A percentile compares a stretch with the other conserved stretches of the same genome.
Evolutionary conservation across 2,797 vertebrate species (phyloP).

Genomic region (Heliangelus exortis): DNA sequence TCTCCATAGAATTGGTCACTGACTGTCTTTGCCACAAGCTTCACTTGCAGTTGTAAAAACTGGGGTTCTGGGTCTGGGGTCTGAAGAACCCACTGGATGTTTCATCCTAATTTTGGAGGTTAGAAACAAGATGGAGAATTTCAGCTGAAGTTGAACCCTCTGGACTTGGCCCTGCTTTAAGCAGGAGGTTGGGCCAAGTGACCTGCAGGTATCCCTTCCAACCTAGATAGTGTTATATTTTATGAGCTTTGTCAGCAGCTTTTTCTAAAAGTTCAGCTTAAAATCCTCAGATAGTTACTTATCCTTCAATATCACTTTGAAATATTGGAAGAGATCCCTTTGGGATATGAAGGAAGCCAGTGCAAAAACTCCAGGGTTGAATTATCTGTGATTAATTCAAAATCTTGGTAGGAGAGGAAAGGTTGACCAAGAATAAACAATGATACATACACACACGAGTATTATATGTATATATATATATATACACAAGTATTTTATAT

Average conservation of each 20-base stretch:
- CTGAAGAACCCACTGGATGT: neutral
- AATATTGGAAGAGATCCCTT: neutral
- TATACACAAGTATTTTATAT: neutral
- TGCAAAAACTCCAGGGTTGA: neutral
- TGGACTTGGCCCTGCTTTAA: neutral
- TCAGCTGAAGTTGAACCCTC: neutral
- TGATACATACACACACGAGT: rapidly evolving
- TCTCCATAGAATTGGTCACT: rapidly evolving
- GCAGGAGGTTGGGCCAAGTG: neutral
- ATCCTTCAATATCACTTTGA: neutral
- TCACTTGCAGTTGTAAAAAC: neutral
- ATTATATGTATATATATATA: too few relatives aligned
- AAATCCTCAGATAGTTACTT: neutral
- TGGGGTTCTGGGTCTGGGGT: too few relatives aligned
- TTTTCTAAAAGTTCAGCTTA: neutral
- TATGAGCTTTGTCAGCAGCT: neutral
- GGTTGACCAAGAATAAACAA: neutral
- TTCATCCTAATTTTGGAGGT: neutral
- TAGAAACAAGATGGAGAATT: neutral
- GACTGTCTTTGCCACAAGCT: neutral
- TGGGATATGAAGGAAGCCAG: neutral
- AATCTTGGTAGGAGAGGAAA: neutral
- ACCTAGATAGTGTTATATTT: neutral
- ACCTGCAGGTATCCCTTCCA: neutral
- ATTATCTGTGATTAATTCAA: neutral